These are phyloP conservation scores for Actenoides lindsayi DNA, from an alignment of 2,113 vertebrate genomes.

Conservation along the genomic window DNA sequence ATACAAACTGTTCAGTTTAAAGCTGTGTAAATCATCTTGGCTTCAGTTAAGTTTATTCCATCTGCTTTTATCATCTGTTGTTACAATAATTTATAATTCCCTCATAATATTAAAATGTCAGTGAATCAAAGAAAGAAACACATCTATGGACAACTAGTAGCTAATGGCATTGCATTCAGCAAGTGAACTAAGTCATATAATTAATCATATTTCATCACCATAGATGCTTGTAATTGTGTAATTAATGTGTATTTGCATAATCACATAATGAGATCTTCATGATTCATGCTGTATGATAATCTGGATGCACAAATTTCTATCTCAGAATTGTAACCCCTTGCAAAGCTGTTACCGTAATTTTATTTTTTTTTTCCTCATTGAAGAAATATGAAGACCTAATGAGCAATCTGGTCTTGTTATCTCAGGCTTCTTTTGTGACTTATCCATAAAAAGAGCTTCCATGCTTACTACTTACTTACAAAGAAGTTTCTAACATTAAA, in stretches of 20 bases:
- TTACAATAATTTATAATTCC: constrained; percentile 70
- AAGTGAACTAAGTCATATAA: constrained; percentile 59
- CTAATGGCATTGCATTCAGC: constrained; percentile 58
- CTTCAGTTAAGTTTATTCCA: constrained; percentile 73
- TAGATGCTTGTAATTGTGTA: constrained; percentile 73
- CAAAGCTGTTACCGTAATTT: neutral
- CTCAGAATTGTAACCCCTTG: constrained; percentile 40
- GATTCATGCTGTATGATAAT: constrained; percentile 68
- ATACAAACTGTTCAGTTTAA: constrained; percentile 60
- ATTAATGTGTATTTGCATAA: constrained; percentile 75
- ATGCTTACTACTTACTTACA: neutral
- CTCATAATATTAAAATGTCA: constrained; percentile 70
- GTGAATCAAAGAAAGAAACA: constrained; percentile 55
- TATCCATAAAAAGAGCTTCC: neutral
- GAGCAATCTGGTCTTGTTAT: neutral
- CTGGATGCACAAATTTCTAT: constrained; percentile 47
- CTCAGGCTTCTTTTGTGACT: neutral
- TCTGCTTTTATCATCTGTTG: constrained; percentile 78
- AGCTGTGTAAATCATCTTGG: constrained; percentile 65
- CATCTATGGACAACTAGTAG: constrained; percentile 48
- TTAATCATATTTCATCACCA: constrained; percentile 73
- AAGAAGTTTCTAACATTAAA: neutral
- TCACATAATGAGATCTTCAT: constrained; percentile 61
- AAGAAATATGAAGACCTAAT: neutral
- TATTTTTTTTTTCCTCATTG: neutral